Conservation (phyloP, 2,888 invertebrate genomes). For the Quadriops clusia region DNA sequence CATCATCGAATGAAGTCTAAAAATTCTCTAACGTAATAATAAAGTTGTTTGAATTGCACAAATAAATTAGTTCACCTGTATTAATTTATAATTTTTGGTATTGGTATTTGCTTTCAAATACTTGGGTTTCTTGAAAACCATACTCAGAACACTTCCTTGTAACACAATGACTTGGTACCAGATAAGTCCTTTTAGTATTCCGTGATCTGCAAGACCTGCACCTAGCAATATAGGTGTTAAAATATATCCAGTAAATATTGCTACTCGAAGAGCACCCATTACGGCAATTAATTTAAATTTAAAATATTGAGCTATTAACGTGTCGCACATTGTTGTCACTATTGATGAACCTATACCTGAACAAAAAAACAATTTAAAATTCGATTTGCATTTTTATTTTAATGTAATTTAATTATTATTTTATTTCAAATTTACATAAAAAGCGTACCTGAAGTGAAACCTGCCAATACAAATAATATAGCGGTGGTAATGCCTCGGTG, state of each 20-base stretch:
- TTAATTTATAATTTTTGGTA: slow-evolving; percentile 24
- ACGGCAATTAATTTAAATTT: slow-evolving; percentile 42
- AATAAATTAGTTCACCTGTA: slow-evolving; percentile 28
- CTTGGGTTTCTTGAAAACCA: slow-evolving; percentile 43
- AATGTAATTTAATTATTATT: too few species aligned
- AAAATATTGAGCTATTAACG: slow-evolving; percentile 47
- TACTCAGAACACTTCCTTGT: slow-evolving; percentile 44
- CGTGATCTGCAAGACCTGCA: slow-evolving; percentile 37
- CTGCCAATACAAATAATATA: slow-evolving; percentile 40
- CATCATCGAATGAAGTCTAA: slow-evolving; percentile 29
- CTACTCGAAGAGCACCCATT: slow-evolving; percentile 41
- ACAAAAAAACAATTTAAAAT: slow-evolving; percentile 22
- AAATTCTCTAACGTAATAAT: slow-evolving; percentile 10
- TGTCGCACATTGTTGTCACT: slow-evolving; percentile 45
- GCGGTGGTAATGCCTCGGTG: slow-evolving; percentile 13
- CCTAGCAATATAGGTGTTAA: slow-evolving; percentile 42
- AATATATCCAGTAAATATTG: slow-evolving; percentile 43
- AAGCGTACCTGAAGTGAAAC: slow-evolving; percentile 41
- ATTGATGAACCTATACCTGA: slow-evolving; percentile 46
- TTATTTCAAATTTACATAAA: slow-evolving; percentile 1
- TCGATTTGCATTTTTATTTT: too few species aligned
- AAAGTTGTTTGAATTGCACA: neutral
- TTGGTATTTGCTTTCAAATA: slow-evolving; percentile 33
- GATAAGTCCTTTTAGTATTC: slow-evolving; percentile 37
- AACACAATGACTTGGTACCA: slow-evolving; percentile 47